Base-by-base conservation (phyloP, 2,113 vertebrate species). In the Ancistrus triradiatus region DNA sequence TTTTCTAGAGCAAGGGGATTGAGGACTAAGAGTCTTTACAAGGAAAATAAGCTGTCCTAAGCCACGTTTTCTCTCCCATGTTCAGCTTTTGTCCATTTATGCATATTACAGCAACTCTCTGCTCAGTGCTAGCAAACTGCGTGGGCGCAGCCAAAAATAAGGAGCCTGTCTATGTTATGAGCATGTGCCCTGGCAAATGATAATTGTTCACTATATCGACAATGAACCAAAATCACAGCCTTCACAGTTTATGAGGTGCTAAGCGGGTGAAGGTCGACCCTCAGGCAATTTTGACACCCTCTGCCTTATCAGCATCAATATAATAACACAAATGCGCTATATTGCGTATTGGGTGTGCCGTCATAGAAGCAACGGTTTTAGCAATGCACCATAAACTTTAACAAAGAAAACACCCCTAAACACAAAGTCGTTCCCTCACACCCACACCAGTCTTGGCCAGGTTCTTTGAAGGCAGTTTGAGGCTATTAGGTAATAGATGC, bases 241-340 rank as follows among this genome's bases (percentile, higher is more conserved):
- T 85, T 89, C 87, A 87, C 86, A 85, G 73, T 95, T 96, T 94
- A 95, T 91, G 89, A 90, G 89, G 90, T 93, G 91, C 86, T 89
- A 93, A 92, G 87, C 78, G 81, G 85, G 86, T 77, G 73, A 81
- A 76, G 85, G 80, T 74, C 75, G 72, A 79, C 59, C 56, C 78
- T 74, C 61, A 68, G 33, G 21, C 42, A 65, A 44, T 63, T 60
- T 57, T 69, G n/a, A 28, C 24, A 44, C 63, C 31, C 27, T n/a
- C n/a, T n/a, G n/a, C n/a, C 24, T 49, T 60, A 63, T 64, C 28
- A 58, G 59, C 59, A 66, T 77, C 55, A 64, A 18, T 57, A 53
- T 59, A 58, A 57, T 57, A 69, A 69, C 31, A 28, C 21, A 47
- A n/a, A 15, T 10, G 22, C n/a, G 11, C 21, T 35, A 22, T 46